A percentile compares a stretch with the other conserved stretches of the same genome.
These are phyloP conservation scores for Trematomus loennbergii DNA, from an alignment of 2,113 vertebrate genomes.

Conservation along the genomic window DNA sequence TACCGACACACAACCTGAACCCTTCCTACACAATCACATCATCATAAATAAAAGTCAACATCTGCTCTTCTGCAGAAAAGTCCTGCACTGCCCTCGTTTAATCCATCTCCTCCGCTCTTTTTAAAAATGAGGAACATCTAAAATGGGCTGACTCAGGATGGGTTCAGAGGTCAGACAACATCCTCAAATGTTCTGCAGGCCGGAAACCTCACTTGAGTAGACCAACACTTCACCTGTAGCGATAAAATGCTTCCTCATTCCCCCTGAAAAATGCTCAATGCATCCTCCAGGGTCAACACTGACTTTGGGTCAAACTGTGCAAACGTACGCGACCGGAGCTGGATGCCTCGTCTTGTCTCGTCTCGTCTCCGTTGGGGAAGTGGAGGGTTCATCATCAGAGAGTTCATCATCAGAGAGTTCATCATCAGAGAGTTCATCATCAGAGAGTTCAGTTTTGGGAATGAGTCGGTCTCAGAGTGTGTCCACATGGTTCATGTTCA, in stretches of 20 bases:
- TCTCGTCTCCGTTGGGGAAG: not conserved
- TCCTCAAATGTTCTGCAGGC: slow-evolving; percentile 1
- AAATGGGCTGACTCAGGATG: not conserved
- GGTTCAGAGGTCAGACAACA: slow-evolving; percentile 9
- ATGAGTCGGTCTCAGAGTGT: slow-evolving; percentile 66
- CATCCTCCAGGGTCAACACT: slow-evolving; percentile 30
- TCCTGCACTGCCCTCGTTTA: slow-evolving; percentile 8
- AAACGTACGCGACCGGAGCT: slow-evolving; percentile 24
- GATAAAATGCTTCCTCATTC: slow-evolving; percentile 4
- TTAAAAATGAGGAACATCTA: too few relatives aligned
- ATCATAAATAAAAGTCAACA: not conserved
- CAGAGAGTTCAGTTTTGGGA: slow-evolving; percentile 19
- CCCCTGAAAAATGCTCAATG: not conserved
- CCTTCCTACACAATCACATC: not conserved
- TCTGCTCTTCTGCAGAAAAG: not conserved
- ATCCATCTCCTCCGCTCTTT: not conserved
- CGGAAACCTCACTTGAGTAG: slow-evolving; percentile 14
- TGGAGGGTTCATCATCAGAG: not conserved
- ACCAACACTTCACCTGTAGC: slow-evolving; percentile 28
- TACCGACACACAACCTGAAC: slow-evolving; percentile 22
- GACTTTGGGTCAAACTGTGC: not conserved
- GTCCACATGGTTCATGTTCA: slow-evolving; percentile 92
- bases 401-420: slow-evolving; percentile 3
- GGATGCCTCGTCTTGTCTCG: slow-evolving; percentile 28
- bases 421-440: too few relatives aligned